Evolutionary conservation across 2,113 vertebrate genomes (phyloP).

Genomic region (Corvus hawaiiensis): DNA sequence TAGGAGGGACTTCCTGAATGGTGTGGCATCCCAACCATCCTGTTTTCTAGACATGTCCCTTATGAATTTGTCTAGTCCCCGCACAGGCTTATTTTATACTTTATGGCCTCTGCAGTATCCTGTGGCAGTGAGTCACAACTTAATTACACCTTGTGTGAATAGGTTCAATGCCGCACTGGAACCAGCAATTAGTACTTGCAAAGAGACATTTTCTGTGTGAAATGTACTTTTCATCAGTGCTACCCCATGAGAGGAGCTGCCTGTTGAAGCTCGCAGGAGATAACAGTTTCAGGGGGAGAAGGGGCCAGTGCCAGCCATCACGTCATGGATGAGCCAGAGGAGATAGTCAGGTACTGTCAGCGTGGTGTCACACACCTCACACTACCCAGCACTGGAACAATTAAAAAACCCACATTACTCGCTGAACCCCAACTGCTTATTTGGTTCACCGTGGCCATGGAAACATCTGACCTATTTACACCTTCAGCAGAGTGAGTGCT

Average conservation of each 20-base stretch:
- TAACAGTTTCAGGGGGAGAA: background rate
- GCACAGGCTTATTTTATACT: background rate
- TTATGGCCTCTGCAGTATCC: conserved; percentile 18
- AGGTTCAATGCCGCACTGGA: background rate
- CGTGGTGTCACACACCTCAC: fast-evolving
- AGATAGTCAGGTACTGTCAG: background rate
- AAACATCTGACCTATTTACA: conserved; percentile 26
- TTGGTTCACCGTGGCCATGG: conserved; percentile 15
- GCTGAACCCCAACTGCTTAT: background rate
- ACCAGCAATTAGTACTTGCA: conserved; percentile 15
- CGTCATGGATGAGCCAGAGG: background rate
- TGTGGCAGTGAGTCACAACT: conserved; percentile 41
- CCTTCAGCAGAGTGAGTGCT: background rate
- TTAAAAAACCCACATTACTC: background rate
- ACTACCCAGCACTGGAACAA: background rate
- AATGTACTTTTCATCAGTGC: conserved; percentile 20
- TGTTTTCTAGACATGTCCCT: background rate
- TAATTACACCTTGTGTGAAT: conserved; percentile 34
- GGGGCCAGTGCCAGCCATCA: background rate
- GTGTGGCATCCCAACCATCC: background rate
- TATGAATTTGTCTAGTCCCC: background rate
- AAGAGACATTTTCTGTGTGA: background rate
- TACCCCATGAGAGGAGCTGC: background rate
- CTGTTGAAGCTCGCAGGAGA: background rate
- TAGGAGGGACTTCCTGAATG: background rate